Conservation (phyloP, 2,888 invertebrate species). For the Koerneria pararmatus region DNA sequence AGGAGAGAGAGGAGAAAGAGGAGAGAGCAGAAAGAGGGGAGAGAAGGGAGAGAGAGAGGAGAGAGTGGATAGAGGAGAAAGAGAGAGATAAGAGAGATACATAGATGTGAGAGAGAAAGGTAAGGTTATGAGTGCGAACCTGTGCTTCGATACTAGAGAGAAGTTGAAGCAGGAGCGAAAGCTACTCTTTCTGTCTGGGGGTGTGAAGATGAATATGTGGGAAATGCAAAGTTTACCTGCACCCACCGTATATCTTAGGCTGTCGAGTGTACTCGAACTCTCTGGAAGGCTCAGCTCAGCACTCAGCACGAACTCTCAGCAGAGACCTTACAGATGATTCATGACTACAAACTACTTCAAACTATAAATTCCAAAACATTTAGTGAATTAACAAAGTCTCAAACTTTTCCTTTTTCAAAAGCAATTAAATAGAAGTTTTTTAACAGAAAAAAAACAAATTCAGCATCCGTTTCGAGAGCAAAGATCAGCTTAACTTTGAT, state of each 20-base stretch:
- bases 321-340: not conserved
- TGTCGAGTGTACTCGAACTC: not conserved
- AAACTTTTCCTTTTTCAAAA: no score
- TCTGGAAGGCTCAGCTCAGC: not conserved
- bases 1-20: not conserved
- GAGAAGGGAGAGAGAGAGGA: slow-evolving; percentile 12
- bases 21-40: not conserved
- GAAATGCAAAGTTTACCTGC: not conserved
- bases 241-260: not conserved
- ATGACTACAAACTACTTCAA: not conserved
- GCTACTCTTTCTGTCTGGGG: not conserved
- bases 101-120: no score
- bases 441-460: no score
- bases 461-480: no score
- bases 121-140: no score
- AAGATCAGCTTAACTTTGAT: no score
- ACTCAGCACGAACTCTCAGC: not conserved
- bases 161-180: not conserved
- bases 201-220: not conserved
- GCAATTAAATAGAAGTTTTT: no score
- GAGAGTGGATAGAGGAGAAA: slow-evolving; percentile 7
- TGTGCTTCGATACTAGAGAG: not conserved
- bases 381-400: no score
- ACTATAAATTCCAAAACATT: no score
- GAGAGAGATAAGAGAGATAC: no score